Conservation (phyloP, 2,113 vertebrate species). For the Neolamprologus brichardi region DNA sequence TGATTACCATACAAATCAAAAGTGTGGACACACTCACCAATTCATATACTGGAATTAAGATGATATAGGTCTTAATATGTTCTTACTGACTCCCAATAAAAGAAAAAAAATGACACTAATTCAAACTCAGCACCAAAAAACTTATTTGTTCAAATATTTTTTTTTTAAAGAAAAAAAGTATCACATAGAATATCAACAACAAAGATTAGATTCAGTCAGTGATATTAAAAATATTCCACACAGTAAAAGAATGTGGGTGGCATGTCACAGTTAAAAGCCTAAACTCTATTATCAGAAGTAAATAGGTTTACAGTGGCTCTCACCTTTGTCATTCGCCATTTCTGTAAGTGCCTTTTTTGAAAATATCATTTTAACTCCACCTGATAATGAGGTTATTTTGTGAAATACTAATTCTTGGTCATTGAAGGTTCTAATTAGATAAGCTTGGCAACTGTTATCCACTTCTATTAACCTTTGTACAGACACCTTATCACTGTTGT, state of each 20-base stretch:
- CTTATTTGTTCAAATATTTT: neutral
- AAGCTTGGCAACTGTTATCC: neutral
- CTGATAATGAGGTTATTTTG: neutral
- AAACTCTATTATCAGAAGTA: neutral
- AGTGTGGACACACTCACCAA: neutral
- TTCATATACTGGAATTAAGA: neutral
- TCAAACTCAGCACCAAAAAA: neutral
- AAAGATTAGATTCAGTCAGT: neutral
- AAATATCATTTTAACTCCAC: neutral
- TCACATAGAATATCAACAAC: accelerated
- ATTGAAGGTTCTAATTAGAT: neutral
- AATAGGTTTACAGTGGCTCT: neutral
- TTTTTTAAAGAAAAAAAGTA: neutral
- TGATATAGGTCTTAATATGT: neutral
- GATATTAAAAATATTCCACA: neutral
- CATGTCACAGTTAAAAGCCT: neutral
- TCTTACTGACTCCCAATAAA: neutral
- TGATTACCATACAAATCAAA: neutral
- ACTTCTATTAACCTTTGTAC: neutral
- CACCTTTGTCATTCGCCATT: neutral
- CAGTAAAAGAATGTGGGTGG: neutral
- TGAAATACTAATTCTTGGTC: neutral
- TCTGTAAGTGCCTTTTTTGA: neutral
- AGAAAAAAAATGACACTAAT: neutral
- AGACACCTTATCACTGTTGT: neutral